Percentiles rank a stretch among this genome's conserved stretches.
Evolutionary conservation across 2,113 vertebrate species (phyloP).

Genomic region (Eptesicus fuscus): DNA sequence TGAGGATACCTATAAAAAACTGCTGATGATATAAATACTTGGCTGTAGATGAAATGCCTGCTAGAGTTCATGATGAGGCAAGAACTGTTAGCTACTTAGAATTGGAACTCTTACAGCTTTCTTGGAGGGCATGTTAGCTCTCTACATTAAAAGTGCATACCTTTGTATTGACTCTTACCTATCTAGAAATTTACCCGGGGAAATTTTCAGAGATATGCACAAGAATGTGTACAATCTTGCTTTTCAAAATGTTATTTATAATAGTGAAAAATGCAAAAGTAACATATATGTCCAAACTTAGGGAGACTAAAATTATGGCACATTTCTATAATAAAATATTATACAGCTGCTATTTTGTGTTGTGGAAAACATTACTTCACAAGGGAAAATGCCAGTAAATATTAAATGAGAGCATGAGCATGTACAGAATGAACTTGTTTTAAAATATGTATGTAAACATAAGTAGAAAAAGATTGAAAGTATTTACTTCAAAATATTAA

Average conservation of each 20-base stretch:
- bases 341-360: neutral
- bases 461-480: neutral
- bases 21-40: neutral
- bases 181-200: neutral
- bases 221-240: neutral
- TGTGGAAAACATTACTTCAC: neutral
- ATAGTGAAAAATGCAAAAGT: neutral
- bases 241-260: neutral
- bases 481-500: conserved; percentile 28
- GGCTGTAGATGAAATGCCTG: neutral
- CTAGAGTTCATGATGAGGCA: neutral
- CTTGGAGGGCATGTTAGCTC: neutral
- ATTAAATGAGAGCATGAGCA: neutral
- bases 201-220: neutral
- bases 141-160: neutral
- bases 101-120: neutral
- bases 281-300: neutral
- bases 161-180: neutral
- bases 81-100: neutral
- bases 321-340: conserved; percentile 13
- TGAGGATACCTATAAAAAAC: neutral
- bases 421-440: neutral
- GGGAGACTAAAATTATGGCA: neutral
- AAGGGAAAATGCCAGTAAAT: neutral
- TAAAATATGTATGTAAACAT: neutral